These are phyloP conservation scores for Chrysina gloriosa DNA, from an alignment of 2,888 invertebrate species.

Conservation along the genomic window DNA sequence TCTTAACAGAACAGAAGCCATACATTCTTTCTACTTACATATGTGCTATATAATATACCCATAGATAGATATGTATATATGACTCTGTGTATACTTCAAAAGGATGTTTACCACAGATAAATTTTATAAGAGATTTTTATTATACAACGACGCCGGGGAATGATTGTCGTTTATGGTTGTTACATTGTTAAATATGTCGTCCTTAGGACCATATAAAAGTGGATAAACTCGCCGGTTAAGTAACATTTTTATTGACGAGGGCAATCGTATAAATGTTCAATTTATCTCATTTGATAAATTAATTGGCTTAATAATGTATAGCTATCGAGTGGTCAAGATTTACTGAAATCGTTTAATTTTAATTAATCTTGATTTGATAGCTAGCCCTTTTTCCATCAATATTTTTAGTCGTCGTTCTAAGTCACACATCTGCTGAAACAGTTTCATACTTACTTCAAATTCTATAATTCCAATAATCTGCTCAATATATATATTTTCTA, in stretches of 20 bases:
- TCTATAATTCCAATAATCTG: no score
- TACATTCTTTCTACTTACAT: conserved; percentile 6
- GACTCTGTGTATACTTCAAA: conserved; percentile 4
- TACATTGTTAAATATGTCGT: conserved; percentile 43
- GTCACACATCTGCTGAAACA: no score
- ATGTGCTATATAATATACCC: conserved; percentile 3
- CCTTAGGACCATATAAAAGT: conserved; percentile 41
- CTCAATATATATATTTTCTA: no score
- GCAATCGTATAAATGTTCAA: conserved; percentile 32
- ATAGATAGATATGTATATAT: conserved; percentile 6
- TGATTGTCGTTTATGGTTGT: conserved; percentile 50
- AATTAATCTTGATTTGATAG: conserved; percentile 29
- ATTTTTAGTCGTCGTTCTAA: not conserved
- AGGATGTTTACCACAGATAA: conserved; percentile 37
- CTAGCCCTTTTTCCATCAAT: not conserved
- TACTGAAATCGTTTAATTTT: conserved; percentile 32
- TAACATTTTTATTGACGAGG: conserved; percentile 33
- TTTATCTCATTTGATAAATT: conserved; percentile 37
- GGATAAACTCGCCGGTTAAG: conserved; percentile 33
- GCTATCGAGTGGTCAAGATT: conserved; percentile 30
- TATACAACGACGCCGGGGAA: conserved; percentile 47
- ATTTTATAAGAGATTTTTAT: conserved; percentile 49
- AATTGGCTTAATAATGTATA: conserved; percentile 30
- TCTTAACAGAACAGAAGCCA: conserved; percentile 34
- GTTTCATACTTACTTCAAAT: no score